Percentiles rank a stretch among this genome's conserved stretches.
phyloP scores from a whole-genome alignment of 2,797 vertebrate species.

The Parauchenoglanis punctatus region DNA sequence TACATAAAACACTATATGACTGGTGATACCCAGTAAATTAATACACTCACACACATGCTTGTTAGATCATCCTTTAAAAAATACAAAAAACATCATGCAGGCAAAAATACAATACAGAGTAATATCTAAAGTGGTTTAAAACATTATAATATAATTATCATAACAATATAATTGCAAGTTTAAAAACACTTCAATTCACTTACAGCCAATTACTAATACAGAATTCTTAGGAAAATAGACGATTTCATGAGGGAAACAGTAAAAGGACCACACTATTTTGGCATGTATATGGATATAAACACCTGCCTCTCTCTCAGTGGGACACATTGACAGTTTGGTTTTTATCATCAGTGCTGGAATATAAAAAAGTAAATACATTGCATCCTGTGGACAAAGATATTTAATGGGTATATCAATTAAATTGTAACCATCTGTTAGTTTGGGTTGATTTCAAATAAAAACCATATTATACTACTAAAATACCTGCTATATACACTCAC shows the following conservation, averaged over 20 bases:
- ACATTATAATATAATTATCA: neutral
- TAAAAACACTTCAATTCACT: neutral
- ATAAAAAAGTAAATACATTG: neutral
- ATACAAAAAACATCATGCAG: neutral
- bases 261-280: neutral
- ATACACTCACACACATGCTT: neutral
- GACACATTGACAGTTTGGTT: neutral
- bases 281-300: neutral
- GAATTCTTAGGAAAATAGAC: neutral
- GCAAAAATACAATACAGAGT: neutral
- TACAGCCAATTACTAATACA: neutral
- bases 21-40: neutral
- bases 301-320: neutral
- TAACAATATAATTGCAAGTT: neutral
- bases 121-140: neutral
- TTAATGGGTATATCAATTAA: neutral
- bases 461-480: neutral
- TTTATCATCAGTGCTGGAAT: neutral
- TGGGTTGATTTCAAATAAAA: neutral
- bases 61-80: neutral
- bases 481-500: neutral
- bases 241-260: neutral
- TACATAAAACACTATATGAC: slow-evolving; percentile 4
- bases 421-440: neutral
- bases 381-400: neutral